Evolutionary conservation across 2,888 invertebrate species (phyloP), one percentile per base, ranked within the genome.

Genomic region (Folsomia manolachei): DNA sequence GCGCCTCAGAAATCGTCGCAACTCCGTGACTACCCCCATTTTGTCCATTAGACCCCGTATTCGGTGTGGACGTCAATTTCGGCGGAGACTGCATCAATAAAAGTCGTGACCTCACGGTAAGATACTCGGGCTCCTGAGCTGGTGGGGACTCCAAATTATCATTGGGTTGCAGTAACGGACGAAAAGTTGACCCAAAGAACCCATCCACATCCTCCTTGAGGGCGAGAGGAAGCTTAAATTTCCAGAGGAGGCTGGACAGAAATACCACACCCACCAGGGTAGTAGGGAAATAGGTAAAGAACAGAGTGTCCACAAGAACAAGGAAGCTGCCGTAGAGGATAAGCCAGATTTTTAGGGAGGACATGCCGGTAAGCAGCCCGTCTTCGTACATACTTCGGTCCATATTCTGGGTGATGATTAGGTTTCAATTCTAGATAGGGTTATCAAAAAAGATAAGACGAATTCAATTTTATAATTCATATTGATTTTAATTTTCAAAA

Each of bases 291-390:
- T 70, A 72, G 0, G 72, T 69, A 60, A 60, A 62, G 63, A 72
- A 75, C 26, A 75, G 1, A 0, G 71, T 72, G 53, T 72, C 72
- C 9, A 60, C 2, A 1, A 68, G 11, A 27, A 76, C 26, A 4
- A 74, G 61, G 19, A 74, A 27, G 27, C 67, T 4, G 21, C 67
- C 72, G 56, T 72, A 74, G 2, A 71, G 11, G 26, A 60, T 61
- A 1, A 74, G 23, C 73, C 76, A 77, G 2, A 75, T 63, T 73
- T 75, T 77, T 23, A 77, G 75, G 2, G 67, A 67, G 9, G 67
- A 56, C 1, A 67, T 26, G 11, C 9, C 56, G 14, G 67, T 56
- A 4, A 56, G 18, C 19, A 56, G n/a, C 18, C 18, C 21, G n/a
- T 56, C 56, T n/a, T 56, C 56, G 56, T 14, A 14, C 7, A 56